Conservation (phyloP, 2,797 vertebrate genomes). For the Stomatorhinus walkeri region DNA sequence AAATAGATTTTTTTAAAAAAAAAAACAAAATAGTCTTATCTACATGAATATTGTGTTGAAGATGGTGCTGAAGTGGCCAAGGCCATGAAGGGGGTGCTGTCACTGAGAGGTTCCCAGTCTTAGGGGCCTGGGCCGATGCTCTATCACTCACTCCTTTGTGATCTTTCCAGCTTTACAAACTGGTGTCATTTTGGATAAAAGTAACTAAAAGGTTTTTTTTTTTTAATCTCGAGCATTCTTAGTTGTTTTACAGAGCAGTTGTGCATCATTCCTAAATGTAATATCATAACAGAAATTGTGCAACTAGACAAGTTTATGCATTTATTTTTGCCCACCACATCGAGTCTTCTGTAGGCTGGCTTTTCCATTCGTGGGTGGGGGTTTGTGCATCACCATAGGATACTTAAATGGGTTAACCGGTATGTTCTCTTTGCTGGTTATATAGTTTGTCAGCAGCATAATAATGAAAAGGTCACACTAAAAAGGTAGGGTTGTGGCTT, state of each 20-base stretch:
- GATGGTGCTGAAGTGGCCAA: not conserved
- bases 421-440: not conserved
- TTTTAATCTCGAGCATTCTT: not conserved
- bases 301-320: not conserved
- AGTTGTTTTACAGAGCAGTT: not conserved
- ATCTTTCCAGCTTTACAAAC: not conserved
- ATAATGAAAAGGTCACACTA: not conserved
- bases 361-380: constrained; percentile 8
- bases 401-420: not conserved
- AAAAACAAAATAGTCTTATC: not conserved
- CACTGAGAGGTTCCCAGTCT: not conserved
- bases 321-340: not conserved
- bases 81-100: not conserved
- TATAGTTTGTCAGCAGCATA: not conserved
- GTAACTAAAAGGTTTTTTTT: not conserved
- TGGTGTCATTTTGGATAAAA: not conserved
- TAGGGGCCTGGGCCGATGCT: not conserved
- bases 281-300: not conserved
- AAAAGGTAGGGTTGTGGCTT: not conserved
- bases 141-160: not conserved
- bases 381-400: not conserved
- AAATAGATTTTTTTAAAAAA: not conserved
- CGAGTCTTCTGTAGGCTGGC: not conserved
- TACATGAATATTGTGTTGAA: not conserved
- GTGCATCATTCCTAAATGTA: not conserved